These are phyloP conservation scores for Drosophila austrosaltans DNA, from an alignment of 2,888 invertebrate species.

Conservation along the genomic window DNA sequence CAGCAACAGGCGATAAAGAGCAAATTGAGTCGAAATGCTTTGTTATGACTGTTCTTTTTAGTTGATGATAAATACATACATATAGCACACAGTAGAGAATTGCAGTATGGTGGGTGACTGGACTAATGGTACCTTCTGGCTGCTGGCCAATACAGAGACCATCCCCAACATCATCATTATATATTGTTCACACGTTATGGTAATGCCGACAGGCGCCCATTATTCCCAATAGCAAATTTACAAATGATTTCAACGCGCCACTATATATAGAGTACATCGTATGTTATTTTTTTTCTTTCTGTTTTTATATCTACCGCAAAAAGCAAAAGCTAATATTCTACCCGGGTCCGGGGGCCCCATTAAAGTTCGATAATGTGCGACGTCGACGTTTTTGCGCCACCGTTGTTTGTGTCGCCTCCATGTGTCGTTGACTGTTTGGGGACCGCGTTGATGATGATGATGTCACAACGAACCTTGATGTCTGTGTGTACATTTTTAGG, in stretches of 20 bases:
- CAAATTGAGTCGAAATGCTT: conserved; percentile 31
- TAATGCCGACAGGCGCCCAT: conserved; percentile 14
- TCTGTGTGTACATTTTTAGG: conserved; percentile 49
- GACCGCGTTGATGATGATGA: conserved; percentile 60
- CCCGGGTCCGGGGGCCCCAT: conserved; percentile 56
- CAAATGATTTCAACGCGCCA: conserved; percentile 46
- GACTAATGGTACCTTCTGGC: conserved; percentile 14
- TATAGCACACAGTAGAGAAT: not conserved
- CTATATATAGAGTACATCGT: conserved; percentile 40
- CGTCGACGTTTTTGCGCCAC: conserved; percentile 28
- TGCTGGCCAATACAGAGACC: conserved; percentile 27
- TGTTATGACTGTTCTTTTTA: not conserved
- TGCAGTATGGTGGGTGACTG: conserved; percentile 3
- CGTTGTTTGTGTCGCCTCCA: conserved; percentile 53
- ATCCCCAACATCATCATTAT: conserved; percentile 14
- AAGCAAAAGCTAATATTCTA: conserved; percentile 71
- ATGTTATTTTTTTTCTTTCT: conserved; percentile 15
- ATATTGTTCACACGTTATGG: conserved; percentile 23
- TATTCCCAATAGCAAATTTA: conserved; percentile 33
- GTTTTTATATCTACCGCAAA: conserved; percentile 41
- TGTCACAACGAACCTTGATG: conserved; percentile 73
- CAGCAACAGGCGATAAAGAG: conserved; percentile 43
- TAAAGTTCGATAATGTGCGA: conserved; percentile 77
- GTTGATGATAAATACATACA: not conserved
- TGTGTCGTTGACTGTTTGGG: conserved; percentile 74